Base-by-base conservation (phyloP, 2,888 invertebrate species). In the Chesias legatella region DNA sequence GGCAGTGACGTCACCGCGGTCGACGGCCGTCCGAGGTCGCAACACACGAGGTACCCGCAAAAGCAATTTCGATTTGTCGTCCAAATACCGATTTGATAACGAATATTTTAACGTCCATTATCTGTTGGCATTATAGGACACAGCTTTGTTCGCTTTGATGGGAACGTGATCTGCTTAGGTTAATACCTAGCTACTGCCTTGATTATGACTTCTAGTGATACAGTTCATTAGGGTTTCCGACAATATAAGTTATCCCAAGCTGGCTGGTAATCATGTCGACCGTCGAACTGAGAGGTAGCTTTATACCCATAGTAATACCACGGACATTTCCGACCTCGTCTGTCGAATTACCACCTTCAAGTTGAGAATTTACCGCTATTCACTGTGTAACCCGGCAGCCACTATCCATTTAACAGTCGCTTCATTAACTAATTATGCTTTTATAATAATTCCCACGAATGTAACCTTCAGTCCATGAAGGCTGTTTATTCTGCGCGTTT, bases 1-100 rank as follows among this genome's bases (percentile, higher is more conserved):
- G 49, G 39, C 33, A 40, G 48, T 72, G 71, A 75, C 76, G 73
- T 73, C 72, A 76, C 47, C 41, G 36, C 64, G 75, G 73, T 75
- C 71, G 73, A 57, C 66, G 73, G 57, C 63, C 71, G 53, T 41
- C 52, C 63, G 67, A 72, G 72, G 73, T 66, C 63, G 61, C 62
- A 54, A 56, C 60, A 59, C 58, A 31, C 36, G 38, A 9, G 25
- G 33, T 10, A 25, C 33, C 20, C 23, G 40, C 38, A 25, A 36
- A 42, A 37, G 30, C 36, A 37, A 40, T 56, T 46, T 37, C 20
- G 27, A 31, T 41, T 40, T 43, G 8, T 25, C 27, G 33, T 33
- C 38, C 39, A 30, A 41, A 42, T 39, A 43, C 27, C 17, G 40
- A 37, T 43, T 36, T 27, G 13, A 21, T 10, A 25, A 24, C 36